Evolutionary conservation across 2,113 vertebrate species (phyloP).

Genomic region (Psophia crepitans): DNA sequence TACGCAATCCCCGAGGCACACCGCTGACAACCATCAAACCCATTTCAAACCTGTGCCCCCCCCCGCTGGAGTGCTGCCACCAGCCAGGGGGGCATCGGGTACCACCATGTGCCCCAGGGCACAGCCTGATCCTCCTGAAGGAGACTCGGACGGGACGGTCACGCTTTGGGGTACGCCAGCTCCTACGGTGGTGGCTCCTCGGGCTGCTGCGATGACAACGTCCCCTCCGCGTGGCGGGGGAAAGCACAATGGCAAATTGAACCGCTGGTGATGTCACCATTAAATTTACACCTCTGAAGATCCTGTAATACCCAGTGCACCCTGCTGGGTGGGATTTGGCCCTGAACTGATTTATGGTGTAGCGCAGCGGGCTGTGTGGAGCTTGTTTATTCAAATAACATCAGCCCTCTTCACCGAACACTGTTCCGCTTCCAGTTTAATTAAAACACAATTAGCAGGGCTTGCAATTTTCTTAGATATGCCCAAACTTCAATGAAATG

Average conservation of each 20-base stretch:
- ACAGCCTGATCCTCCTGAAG: neutral
- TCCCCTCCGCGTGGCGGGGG: fast-evolving
- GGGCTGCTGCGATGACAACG: fast-evolving
- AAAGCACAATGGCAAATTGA: neutral
- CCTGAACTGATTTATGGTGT: neutral
- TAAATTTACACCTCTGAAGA: neutral
- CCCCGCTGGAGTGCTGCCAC: neutral
- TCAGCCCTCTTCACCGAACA: neutral
- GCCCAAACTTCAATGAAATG: neutral
- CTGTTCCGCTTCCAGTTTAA: neutral
- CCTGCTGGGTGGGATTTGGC: fast-evolving
- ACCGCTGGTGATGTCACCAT: neutral
- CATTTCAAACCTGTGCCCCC: neutral
- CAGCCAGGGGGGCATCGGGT: neutral
- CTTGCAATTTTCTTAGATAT: neutral
- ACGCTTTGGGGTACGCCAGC: neutral
- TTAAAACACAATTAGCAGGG: neutral
- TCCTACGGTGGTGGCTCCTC: fast-evolving
- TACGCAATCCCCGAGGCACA: fast-evolving
- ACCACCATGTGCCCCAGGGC: neutral
- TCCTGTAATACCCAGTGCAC: neutral
- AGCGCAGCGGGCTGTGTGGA: neutral
- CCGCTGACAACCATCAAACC: neutral
- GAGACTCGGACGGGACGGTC: fast-evolving
- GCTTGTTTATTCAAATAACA: neutral